Evolutionary conservation across 2,888 invertebrate species (phyloP).

Genomic region (Thalpophila matura): DNA sequence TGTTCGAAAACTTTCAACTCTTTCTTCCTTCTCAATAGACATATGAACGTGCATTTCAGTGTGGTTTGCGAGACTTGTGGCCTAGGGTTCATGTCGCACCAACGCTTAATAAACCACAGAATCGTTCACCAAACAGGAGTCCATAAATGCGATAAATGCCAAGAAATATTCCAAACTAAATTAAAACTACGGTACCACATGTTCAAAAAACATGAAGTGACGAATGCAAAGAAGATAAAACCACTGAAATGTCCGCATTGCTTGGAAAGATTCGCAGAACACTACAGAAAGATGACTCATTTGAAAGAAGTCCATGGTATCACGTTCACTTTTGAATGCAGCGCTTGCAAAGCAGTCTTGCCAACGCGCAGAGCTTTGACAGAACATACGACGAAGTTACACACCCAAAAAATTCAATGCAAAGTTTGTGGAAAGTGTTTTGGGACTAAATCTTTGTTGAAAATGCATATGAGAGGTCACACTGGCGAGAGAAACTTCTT

Average conservation of each 20-base stretch:
- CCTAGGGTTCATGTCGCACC: conserved; percentile 85
- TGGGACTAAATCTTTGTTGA: conserved; percentile 80
- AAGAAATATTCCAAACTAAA: conserved; percentile 82
- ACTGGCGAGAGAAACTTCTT: conserved; percentile 84
- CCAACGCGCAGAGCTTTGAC: conserved; percentile 83
- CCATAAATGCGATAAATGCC: conserved; percentile 83
- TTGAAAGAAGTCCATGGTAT: conserved; percentile 84
- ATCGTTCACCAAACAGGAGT: conserved; percentile 84
- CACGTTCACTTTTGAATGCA: conserved; percentile 82
- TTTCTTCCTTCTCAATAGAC: conserved; percentile 83
- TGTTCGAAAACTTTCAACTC: conserved; percentile 84
- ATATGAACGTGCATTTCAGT: conserved; percentile 86
- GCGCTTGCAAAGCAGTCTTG: conserved; percentile 77
- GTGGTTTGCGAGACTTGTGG: conserved; percentile 88
- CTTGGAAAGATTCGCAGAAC: conserved; percentile 84
- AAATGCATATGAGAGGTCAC: conserved; percentile 84
- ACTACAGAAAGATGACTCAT: conserved; percentile 86
- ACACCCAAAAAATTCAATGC: conserved; percentile 84
- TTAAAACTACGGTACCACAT: conserved; percentile 83
- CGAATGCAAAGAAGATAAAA: conserved; percentile 79
- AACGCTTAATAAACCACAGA: conserved; percentile 82
- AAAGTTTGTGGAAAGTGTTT: conserved; percentile 85
- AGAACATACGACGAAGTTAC: conserved; percentile 84
- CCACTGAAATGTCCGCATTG: conserved; percentile 87
- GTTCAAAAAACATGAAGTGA: conserved; percentile 82